A percentile compares a stretch with the other conserved stretches of the same genome.
Evolutionary conservation across 2,113 vertebrate genomes (phyloP).

Genomic region (Sturnira hondurensis): DNA sequence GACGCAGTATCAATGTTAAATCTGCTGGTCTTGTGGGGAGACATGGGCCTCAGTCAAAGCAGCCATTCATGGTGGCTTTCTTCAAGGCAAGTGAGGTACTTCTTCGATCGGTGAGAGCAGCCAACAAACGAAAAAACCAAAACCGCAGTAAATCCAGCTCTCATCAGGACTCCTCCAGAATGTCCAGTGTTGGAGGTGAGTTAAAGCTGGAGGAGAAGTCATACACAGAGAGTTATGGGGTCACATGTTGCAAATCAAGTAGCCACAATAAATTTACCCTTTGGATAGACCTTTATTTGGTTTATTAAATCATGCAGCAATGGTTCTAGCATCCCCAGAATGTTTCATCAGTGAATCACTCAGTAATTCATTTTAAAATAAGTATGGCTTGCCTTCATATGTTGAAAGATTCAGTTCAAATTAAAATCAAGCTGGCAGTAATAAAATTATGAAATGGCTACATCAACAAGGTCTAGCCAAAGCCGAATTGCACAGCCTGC

Average conservation of each 20-base stretch:
- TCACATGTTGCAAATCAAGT: slow-evolving; percentile 43
- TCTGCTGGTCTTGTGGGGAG: slow-evolving; percentile 95
- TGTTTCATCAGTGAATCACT: slow-evolving; percentile 42
- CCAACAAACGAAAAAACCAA: slow-evolving; percentile 93
- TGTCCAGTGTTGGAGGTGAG: slow-evolving; percentile 88
- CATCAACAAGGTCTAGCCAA: slow-evolving; percentile 3
- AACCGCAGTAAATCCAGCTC: slow-evolving; percentile 92
- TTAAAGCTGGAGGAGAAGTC: not conserved
- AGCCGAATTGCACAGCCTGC: not conserved
- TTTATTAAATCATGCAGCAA: slow-evolving; percentile 51
- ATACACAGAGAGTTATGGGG: not conserved
- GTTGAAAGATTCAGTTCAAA: slow-evolving; percentile 60
- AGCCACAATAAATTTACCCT: slow-evolving; percentile 31
- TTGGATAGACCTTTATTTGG: slow-evolving; percentile 11
- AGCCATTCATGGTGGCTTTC: slow-evolving; percentile 98
- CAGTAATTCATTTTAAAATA: slow-evolving; percentile 52
- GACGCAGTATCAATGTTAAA: slow-evolving; percentile 94
- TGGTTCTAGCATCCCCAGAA: slow-evolving; percentile 16
- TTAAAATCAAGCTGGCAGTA: slow-evolving; percentile 56
- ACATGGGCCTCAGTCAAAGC: slow-evolving; percentile 95
- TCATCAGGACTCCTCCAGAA: slow-evolving; percentile 90
- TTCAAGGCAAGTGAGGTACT: slow-evolving; percentile 98
- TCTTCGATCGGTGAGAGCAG: slow-evolving; percentile 94
- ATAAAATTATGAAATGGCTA: slow-evolving; percentile 47
- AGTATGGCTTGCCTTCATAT: not conserved